Base-by-base conservation (phyloP, 1,140 invertebrate species). In the Solenopsis fugax region DNA sequence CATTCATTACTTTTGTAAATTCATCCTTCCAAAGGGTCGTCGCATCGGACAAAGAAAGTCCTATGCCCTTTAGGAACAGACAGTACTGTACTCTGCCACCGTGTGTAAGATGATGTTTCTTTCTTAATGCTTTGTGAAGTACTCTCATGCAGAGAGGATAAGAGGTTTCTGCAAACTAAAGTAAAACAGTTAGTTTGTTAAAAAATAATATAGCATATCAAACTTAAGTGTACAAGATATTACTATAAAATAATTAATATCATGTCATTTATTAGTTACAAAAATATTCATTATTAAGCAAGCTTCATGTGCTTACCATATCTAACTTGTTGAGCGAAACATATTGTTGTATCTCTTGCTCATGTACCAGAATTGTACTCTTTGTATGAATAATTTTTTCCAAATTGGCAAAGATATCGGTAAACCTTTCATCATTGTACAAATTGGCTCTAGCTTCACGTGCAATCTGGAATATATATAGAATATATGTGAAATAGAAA, bases 91-190 rank as follows among this genome's bases (percentile, higher is more conserved):
- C 95, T 78, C 99, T 96, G 1, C 98, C 98, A 81, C 96, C 96
- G 95, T 99, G 98, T 92, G 97, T 98, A 45, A 99, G 95, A 95
- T 99, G 99, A 95, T 99, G 98, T 77, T 97, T 96, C 13, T 96
- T 94, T 71, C 96, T 96, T 7, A 99, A 93, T 58, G 96, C 93
- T 77, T 98, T 97, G 94, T 99, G 98, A 71, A 99, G 95, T 80
- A 97, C 96, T 89, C 97, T 97, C 99, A 99, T 99, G 93, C 99
- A 99, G 0, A 98, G 95, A 12, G 99, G 99, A 95, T 98, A 99
- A 50, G 98, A 98, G 88, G 97, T 97, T 90, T 97, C 97, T 7
- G 98, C 97, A 16, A 98, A 12, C 87, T 88, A 34, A n/a, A 76
- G 6, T 3, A 78, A 72, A 60, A 52, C n/a, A 50, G 67, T 48